Evolutionary conservation across 2,113 vertebrate genomes (phyloP).

Genomic region (Psittacus erithacus): DNA sequence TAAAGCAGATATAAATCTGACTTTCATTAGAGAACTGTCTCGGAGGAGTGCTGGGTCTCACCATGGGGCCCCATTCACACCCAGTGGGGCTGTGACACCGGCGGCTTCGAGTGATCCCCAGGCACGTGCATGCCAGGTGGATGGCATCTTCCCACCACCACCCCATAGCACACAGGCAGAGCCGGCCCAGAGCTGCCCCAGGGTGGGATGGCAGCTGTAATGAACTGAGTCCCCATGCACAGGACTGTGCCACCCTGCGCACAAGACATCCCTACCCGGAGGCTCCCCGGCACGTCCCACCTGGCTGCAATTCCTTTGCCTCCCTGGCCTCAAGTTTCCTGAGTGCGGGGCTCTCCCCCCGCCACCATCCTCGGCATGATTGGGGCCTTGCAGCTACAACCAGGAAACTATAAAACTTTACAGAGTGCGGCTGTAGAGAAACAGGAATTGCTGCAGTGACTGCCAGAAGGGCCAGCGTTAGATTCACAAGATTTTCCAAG

Average conservation of each 20-base stretch:
- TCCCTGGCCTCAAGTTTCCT: background rate
- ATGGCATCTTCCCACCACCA: background rate
- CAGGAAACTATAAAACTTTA: slow-evolving; percentile 77
- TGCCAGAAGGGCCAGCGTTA: slow-evolving; percentile 64
- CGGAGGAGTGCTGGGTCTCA: background rate
- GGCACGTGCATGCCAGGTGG: rapidly evolving
- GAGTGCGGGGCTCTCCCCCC: background rate
- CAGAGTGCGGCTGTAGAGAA: slow-evolving; percentile 75
- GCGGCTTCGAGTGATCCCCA: background rate
- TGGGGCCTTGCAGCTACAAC: slow-evolving; percentile 65
- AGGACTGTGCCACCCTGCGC: background rate
- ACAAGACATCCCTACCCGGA: background rate
- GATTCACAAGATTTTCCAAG: slow-evolving; percentile 73
- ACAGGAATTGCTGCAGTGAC: slow-evolving; percentile 62
- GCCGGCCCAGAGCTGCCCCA: rapidly evolving
- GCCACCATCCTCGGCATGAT: slow-evolving; percentile 33
- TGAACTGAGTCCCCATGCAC: rapidly evolving
- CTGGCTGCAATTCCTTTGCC: rapidly evolving
- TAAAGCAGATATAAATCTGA: slow-evolving; percentile 45
- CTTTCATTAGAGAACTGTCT: background rate
- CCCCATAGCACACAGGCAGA: rapidly evolving
- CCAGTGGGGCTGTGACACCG: rapidly evolving
- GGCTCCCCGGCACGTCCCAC: background rate
- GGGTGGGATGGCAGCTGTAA: background rate
- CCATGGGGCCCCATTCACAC: rapidly evolving